Evolutionary conservation across 2,888 invertebrate species (phyloP).

Genomic region (Rhimphoctona megacephalus): DNA sequence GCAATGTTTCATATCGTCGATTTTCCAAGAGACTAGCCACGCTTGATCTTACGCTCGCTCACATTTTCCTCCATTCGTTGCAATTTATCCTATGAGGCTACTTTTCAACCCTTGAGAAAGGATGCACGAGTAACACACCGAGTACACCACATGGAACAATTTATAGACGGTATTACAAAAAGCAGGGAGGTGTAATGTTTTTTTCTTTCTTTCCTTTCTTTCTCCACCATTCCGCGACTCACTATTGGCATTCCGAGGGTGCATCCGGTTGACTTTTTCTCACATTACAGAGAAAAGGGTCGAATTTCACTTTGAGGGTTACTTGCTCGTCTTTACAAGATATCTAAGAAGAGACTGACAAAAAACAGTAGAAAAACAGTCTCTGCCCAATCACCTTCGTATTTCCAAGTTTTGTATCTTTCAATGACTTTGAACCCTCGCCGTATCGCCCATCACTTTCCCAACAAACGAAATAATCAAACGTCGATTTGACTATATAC

Average conservation of each 20-base stretch:
- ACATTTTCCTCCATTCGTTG: constrained; percentile 62
- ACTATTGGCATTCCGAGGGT: constrained; percentile 77
- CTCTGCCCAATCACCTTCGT: constrained; percentile 8
- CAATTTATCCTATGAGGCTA: constrained; percentile 65
- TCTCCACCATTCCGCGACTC: constrained; percentile 67
- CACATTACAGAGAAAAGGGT: constrained; percentile 54
- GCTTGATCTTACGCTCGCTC: constrained; percentile 59
- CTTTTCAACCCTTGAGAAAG: constrained; percentile 71
- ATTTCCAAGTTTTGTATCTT: constrained; percentile 12
- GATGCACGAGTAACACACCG: constrained; percentile 39
- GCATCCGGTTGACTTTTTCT: constrained; percentile 69
- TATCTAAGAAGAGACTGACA: not conserved
- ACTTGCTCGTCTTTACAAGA: constrained; percentile 35
- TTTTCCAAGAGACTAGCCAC: constrained; percentile 81
- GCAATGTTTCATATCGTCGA: constrained; percentile 82
- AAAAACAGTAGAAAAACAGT: constrained; percentile 32
- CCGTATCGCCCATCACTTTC: constrained; percentile 20
- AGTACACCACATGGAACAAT: constrained; percentile 63
- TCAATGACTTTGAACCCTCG: constrained; percentile 38
- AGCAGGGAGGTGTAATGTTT: constrained; percentile 40
- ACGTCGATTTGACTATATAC: not conserved
- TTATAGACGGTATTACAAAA: constrained; percentile 57
- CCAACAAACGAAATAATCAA: constrained; percentile 6
- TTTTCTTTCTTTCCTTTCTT: constrained; percentile 41
- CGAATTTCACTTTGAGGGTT: constrained; percentile 66